A percentile compares a stretch with the other conserved stretches of the same genome.
These are phyloP conservation scores for Euproctis similis DNA, from an alignment of 2,888 invertebrate species.

Conservation along the genomic window DNA sequence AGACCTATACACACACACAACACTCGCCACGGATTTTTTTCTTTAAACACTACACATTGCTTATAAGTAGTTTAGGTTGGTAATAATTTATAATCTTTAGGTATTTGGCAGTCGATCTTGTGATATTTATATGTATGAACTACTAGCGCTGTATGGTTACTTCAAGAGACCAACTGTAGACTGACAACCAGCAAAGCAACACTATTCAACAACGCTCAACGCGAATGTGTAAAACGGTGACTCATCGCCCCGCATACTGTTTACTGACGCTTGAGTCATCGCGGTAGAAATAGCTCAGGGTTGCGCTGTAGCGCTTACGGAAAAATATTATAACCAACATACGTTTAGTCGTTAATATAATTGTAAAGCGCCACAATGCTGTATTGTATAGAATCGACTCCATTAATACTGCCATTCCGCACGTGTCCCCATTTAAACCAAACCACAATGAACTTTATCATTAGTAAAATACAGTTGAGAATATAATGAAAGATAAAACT, in stretches of 20 bases:
- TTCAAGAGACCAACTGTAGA: slow-evolving; percentile 70
- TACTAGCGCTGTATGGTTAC: slow-evolving; percentile 59
- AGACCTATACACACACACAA: slow-evolving; percentile 48
- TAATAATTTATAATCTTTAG: slow-evolving; percentile 44
- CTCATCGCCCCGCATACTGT: slow-evolving; percentile 77
- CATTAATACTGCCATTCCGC: slow-evolving; percentile 74
- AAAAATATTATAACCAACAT: slow-evolving; percentile 22
- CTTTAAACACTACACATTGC: slow-evolving; percentile 43
- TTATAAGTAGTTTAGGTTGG: slow-evolving; percentile 41
- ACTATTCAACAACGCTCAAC: slow-evolving; percentile 74
- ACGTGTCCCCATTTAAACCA: slow-evolving; percentile 52
- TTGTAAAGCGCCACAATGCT: slow-evolving; percentile 57
- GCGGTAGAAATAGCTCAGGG: slow-evolving; percentile 41
- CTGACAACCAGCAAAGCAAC: no score
- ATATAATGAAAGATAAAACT: slow-evolving; percentile 15
- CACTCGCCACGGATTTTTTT: slow-evolving; percentile 68
- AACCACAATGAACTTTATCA: slow-evolving; percentile 42
- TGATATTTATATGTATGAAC: slow-evolving; percentile 68
- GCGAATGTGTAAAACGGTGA: slow-evolving; percentile 77
- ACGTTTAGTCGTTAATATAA: slow-evolving; percentile 27
- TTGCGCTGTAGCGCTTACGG: slow-evolving; percentile 59
- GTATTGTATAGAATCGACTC: slow-evolving; percentile 48
- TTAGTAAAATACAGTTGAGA: slow-evolving; percentile 23
- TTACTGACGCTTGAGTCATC: slow-evolving; percentile 76
- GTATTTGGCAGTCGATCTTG: slow-evolving; percentile 65